A percentile compares a stretch with the other conserved stretches of the same genome.
Evolutionary conservation across 2,113 vertebrate species (phyloP).

Genomic region (Aphyosemion australe): DNA sequence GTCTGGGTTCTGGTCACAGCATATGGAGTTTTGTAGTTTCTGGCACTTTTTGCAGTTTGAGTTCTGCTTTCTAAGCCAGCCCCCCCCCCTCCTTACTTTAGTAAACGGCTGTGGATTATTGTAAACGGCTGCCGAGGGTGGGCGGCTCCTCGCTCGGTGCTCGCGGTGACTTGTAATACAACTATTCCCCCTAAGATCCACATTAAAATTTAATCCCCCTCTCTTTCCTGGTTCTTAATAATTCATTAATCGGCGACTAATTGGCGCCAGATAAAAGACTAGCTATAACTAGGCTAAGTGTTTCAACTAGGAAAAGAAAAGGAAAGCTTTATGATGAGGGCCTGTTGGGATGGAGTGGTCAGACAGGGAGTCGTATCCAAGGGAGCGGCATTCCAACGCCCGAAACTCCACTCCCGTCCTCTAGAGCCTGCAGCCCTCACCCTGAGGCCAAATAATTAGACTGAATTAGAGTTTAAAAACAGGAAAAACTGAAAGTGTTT

Average conservation of each 20-base stretch:
- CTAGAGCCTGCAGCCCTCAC: conserved; percentile 40
- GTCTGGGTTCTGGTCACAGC: conserved; percentile 35
- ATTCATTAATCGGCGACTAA: conserved; percentile 83
- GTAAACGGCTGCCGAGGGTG: conserved; percentile 67
- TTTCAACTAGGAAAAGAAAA: conserved; percentile 46
- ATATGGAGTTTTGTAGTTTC: conserved; percentile 54
- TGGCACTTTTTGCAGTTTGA: conserved; percentile 39
- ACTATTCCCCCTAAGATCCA: conserved; percentile 74
- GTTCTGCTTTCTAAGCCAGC: conserved; percentile 43
- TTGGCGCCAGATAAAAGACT: conserved; percentile 77
- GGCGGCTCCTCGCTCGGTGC: conserved; percentile 50
- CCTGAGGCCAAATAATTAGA: conserved; percentile 60
- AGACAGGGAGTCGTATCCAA: conserved; percentile 33
- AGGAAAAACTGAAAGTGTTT: conserved; percentile 5
- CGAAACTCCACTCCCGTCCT: conserved; percentile 30
- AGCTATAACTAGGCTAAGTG: conserved; percentile 75
- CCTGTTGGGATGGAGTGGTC: conserved; percentile 31
- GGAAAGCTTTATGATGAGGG: conserved; percentile 11
- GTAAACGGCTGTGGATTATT: conserved; percentile 67
- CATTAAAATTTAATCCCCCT: conserved; percentile 77
- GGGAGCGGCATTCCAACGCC: conserved; percentile 16
- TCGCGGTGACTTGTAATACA: conserved; percentile 78
- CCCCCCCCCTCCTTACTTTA: conserved; percentile 16
- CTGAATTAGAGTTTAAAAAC: conserved; percentile 33
- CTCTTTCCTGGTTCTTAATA: conserved; percentile 73